phyloP scores from a whole-genome alignment of 2,888 invertebrate species.

The Strigamia crassipes region DNA sequence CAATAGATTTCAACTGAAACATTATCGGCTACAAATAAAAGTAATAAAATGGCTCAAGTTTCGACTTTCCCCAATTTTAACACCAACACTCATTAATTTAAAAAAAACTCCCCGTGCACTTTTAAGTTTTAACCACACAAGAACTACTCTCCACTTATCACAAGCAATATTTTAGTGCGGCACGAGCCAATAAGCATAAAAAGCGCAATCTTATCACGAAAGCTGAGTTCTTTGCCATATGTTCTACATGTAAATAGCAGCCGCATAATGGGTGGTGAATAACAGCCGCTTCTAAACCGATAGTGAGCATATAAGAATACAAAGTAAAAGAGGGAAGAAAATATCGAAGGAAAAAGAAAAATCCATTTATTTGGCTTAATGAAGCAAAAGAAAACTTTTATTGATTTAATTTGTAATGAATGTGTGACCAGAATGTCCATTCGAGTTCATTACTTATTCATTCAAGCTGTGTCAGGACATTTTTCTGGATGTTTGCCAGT shows the following conservation, averaged over 20 bases:
- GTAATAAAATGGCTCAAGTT: not conserved
- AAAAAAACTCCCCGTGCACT: not conserved
- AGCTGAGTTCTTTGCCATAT: slow-evolving; percentile 1
- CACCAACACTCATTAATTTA: not conserved
- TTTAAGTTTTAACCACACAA: not conserved
- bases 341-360: not conserved
- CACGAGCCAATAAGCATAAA: slow-evolving; percentile 24
- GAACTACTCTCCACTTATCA: not conserved
- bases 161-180: not conserved
- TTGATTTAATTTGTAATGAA: slow-evolving; percentile 34
- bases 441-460: slow-evolving; percentile 15
- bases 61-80: not conserved
- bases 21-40: slow-evolving; percentile 5
- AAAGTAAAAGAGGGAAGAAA: not conserved
- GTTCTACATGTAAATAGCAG: slow-evolving; percentile 15
- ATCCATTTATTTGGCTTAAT: not conserved
- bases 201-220: not conserved
- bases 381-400: slow-evolving; percentile 27
- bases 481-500: slow-evolving; percentile 25
- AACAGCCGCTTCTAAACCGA: not conserved
- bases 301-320: not conserved
- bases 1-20: not conserved
- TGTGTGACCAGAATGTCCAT: slow-evolving; percentile 34
- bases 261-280: not conserved
- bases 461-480: slow-evolving; percentile 24